Evolutionary conservation across 1,140 invertebrate genomes (phyloP).

Genomic region (Cydia splendana): DNA sequence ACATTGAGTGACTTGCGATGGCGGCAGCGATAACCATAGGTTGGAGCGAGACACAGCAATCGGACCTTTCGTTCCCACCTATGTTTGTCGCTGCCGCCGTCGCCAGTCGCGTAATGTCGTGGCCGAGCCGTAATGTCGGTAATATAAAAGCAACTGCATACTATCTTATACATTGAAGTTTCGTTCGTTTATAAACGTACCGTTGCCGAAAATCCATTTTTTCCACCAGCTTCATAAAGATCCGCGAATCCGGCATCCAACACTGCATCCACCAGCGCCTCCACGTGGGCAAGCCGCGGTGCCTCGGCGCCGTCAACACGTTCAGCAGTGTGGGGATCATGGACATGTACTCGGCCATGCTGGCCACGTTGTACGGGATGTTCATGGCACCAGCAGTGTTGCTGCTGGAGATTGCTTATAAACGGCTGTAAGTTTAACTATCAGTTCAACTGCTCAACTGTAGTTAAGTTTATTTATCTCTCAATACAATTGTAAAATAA

Average conservation of each 20-base stretch:
- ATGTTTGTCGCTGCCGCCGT: too few species aligned
- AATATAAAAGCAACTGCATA: too few species aligned
- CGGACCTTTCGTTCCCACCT: too few species aligned
- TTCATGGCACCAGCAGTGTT: conserved; percentile 58
- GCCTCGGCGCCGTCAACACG: conserved; percentile 73
- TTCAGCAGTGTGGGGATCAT: conserved; percentile 81
- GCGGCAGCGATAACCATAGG: too few species aligned
- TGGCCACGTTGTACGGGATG: conserved; percentile 68
- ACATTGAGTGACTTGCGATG: too few species aligned
- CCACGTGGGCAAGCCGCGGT: conserved; percentile 81
- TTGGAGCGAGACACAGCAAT: too few species aligned
- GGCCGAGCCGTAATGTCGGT: too few species aligned
- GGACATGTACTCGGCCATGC: conserved; percentile 73
- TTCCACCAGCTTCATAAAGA: conserved; percentile 61
- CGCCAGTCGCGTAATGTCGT: too few species aligned
- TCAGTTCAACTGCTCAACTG: too few species aligned
- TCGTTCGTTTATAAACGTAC: not conserved
- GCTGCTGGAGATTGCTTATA: conserved; percentile 60
- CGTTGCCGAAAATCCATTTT: not conserved
- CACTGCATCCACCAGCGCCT: conserved; percentile 76
- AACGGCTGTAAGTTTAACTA: conserved; percentile 53
- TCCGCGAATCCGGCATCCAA: conserved; percentile 82
- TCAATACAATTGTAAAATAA: too few species aligned
- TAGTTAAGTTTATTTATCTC: too few species aligned
- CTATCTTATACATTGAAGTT: too few species aligned